A percentile compares a stretch with the other conserved stretches of the same genome.
These are phyloP conservation scores for Hyla sarda DNA, from an alignment of 2,113 vertebrate genomes.

Conservation along the genomic window DNA sequence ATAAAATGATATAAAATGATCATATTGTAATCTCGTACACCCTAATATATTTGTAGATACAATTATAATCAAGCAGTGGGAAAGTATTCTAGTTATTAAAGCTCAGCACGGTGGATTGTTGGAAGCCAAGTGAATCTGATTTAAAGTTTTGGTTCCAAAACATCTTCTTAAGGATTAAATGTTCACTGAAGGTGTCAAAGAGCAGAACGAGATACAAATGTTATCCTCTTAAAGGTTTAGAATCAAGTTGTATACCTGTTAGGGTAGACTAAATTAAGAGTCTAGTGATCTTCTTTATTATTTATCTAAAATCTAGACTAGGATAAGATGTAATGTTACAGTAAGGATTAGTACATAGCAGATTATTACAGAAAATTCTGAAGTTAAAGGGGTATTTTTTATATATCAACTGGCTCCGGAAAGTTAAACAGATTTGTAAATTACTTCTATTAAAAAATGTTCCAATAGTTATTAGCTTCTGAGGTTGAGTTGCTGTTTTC, in stretches of 20 bases:
- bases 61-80: background rate
- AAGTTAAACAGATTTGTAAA: no score
- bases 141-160: background rate
- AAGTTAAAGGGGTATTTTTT: no score
- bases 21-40: background rate
- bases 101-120: background rate
- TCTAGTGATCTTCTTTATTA: background rate
- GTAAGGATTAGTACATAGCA: background rate
- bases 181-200: background rate
- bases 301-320: background rate
- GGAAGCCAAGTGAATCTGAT: background rate
- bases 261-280: background rate
- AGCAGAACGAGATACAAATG: background rate
- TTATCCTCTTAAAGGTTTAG: constrained; percentile 9
- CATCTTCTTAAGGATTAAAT: background rate
- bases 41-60: background rate
- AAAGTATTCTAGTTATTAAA: background rate
- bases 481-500: no score
- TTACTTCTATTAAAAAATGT: no score
- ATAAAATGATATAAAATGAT: background rate
- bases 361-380: background rate
- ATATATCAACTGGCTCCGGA: no score
- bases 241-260: background rate
- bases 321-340: background rate
- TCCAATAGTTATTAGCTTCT: no score